phyloP scores from a whole-genome alignment of 2,113 vertebrate species.

The Corythoichthys haematopterus region DNA sequence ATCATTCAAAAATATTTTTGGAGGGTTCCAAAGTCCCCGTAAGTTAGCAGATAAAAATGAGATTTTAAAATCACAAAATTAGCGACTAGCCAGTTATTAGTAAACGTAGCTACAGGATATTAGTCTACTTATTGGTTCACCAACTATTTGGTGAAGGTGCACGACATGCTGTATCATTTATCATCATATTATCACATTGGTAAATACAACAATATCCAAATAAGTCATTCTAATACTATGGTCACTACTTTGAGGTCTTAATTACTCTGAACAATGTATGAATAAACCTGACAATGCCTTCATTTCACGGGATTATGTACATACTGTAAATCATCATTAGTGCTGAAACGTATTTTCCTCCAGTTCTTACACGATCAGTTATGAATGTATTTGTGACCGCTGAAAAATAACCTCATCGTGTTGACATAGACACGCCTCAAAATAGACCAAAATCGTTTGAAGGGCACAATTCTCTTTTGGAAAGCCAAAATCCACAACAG shows the following conservation, averaged over 20 bases:
- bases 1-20: no score
- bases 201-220: neutral
- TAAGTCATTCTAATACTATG: neutral
- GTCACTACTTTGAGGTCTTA: neutral
- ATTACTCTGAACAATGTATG: neutral
- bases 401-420: slow-evolving; percentile 43
- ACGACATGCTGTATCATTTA: no score
- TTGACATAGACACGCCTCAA: slow-evolving; percentile 4
- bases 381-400: slow-evolving; percentile 37
- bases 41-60: no score
- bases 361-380: neutral
- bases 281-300: neutral
- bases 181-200: no score
- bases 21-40: no score
- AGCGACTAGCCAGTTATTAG: no score
- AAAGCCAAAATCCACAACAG: slow-evolving; percentile 50
- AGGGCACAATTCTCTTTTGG: slow-evolving; percentile 17
- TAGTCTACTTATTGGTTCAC: no score
- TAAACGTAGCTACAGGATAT: no score
- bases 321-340: neutral
- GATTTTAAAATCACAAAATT: no score
- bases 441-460: slow-evolving; percentile 23
- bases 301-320: neutral
- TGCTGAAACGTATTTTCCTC: neutral
- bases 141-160: no score